A percentile compares a stretch with the other conserved stretches of the same genome.
Conservation (phyloP, 2,113 vertebrate genomes). For the Pseudorectes ferrugineus region DNA sequence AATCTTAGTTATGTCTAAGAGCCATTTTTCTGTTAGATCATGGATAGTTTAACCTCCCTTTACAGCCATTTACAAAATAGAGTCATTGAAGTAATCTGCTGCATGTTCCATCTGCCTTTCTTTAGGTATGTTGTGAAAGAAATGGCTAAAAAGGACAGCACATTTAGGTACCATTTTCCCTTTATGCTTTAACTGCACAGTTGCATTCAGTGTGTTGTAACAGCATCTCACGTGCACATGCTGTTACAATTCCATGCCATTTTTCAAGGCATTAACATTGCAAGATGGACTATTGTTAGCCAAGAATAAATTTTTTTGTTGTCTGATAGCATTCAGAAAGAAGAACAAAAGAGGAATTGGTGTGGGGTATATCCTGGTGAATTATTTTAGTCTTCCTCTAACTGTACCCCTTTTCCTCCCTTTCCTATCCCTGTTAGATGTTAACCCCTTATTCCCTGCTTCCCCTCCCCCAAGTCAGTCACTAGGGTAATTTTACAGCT, state of each 20-base stretch:
- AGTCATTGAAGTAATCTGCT: background rate
- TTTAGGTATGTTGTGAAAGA: background rate
- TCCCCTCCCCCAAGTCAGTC: background rate
- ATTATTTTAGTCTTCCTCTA: slow-evolving; percentile 10
- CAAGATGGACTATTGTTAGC: background rate
- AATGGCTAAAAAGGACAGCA: background rate
- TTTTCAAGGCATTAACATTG: background rate
- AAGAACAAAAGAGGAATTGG: background rate
- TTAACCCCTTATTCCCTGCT: background rate
- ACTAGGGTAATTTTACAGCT: background rate
- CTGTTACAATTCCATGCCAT: background rate
- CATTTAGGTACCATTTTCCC: background rate
- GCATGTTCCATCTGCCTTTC: background rate
- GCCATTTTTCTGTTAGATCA: background rate
- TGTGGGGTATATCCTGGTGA: background rate
- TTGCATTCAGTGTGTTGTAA: background rate
- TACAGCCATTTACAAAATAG: background rate
- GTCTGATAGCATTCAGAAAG: background rate
- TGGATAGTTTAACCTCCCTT: background rate
- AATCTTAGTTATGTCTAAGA: background rate
- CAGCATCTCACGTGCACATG: background rate
- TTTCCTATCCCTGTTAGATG: background rate
- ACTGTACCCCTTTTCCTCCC: background rate
- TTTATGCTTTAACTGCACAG: background rate
- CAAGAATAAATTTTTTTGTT: background rate